Base-by-base conservation (phyloP, 2,888 invertebrate species). In the Hedya salicella region DNA sequence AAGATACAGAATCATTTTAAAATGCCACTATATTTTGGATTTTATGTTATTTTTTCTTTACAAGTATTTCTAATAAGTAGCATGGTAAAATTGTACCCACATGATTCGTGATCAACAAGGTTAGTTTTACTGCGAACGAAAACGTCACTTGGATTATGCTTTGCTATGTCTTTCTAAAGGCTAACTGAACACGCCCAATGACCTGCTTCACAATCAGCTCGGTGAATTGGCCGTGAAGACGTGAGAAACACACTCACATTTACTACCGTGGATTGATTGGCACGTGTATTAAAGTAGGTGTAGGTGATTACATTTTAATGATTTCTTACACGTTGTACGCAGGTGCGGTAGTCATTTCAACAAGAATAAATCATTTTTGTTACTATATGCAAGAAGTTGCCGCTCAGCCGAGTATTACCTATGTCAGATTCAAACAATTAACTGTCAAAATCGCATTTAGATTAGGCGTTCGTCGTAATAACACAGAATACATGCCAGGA, bases 231-330 rank as follows among this genome's bases (percentile, higher is more conserved):
- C 53, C 53, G 53, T 53, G 53, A 53, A 53, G 39, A 53, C 19
- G 53, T 53, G 39, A 53, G 53, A 39, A 53, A 53, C 53, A 53
- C 52, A 36, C 46, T 13, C 52, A 53, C 52, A 53, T 53, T 53
- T 36, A 53, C 19, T n/a, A 53, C 53, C 19, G 19, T 21, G 53
- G 19, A 53, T 19, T 53, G 53, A 53, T 53, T 53, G 53, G 21
- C 39, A 39, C 14, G 39, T 39, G 39, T 19, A 53, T 53, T 36
- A 19, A 36, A 16, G 36, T n/a, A 25, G 25, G 25, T 36, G 36
- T 36, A 8, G 9, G 36, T 9, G 36, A 36, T 36, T 36, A 36
- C 36, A 8, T 8, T 36, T 36, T 11, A 36, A 36, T 36, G 2
- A 36, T 36, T 36, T 36, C 8, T 36, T 36, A 36, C 11, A 11